These are phyloP conservation scores for Gallinago nigripennis DNA, from an alignment of 2,797 vertebrate species.

Conservation along the genomic window DNA sequence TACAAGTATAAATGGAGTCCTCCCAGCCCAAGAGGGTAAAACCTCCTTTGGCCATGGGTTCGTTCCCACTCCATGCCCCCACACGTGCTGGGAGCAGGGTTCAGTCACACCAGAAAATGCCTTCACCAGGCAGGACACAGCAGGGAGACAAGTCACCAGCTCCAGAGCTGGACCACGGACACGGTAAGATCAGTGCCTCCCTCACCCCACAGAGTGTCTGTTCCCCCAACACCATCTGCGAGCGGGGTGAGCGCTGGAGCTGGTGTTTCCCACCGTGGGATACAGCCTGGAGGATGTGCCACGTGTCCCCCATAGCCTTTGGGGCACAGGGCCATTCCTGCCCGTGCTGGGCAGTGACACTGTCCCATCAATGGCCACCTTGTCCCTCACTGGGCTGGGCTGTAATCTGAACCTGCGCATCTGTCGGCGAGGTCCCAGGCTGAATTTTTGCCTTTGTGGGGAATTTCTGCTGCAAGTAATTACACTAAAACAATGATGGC, in stretches of 20 bases:
- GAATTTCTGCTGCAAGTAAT: not conserved
- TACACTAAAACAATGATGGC: not conserved
- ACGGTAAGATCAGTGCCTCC: fast-evolving
- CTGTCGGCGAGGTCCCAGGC: not conserved
- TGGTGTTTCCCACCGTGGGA: not conserved
- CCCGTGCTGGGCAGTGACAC: not conserved
- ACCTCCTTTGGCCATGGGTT: not conserved
- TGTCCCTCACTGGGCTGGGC: not conserved
- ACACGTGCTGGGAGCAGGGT: not conserved
- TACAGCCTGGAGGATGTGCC: fast-evolving
- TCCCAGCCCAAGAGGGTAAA: fast-evolving
- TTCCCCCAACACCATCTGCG: fast-evolving
- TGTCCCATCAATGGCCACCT: not conserved
- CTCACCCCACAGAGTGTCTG: fast-evolving
- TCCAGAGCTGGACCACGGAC: not conserved
- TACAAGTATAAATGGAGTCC: fast-evolving
- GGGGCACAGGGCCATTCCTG: fast-evolving
- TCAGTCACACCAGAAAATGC: not conserved
- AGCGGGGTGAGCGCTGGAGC: not conserved
- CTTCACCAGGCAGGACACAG: fast-evolving
- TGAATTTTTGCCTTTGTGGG: not conserved
- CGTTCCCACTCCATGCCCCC: not conserved
- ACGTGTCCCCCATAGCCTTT: fast-evolving
- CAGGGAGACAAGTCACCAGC: fast-evolving
- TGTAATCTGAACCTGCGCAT: not conserved